Conservation (phyloP, 2,888 invertebrate genomes). For the Stenodema calcarata region DNA sequence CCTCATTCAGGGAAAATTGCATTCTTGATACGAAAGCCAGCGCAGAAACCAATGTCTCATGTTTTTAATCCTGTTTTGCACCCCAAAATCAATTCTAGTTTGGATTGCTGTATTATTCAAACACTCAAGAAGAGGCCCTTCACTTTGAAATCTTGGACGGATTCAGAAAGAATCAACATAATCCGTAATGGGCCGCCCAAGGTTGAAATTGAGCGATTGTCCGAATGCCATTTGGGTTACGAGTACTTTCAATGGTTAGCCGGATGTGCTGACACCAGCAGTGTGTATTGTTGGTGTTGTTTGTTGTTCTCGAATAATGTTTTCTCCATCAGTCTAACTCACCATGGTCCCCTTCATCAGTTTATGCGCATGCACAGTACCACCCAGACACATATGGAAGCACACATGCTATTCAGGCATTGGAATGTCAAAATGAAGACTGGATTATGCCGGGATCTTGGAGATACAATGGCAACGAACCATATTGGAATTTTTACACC, state of each 20-base stretch:
- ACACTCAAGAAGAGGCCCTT: background rate
- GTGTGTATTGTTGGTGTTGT: background rate
- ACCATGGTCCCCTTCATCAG: background rate
- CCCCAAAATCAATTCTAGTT: background rate
- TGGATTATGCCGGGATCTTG: too few species aligned
- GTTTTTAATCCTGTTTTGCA: too few species aligned
- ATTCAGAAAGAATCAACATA: background rate
- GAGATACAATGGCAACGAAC: background rate
- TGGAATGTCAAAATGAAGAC: background rate
- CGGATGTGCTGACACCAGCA: background rate
- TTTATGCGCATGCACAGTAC: background rate
- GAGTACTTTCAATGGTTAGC: background rate
- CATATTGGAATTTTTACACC: too few species aligned
- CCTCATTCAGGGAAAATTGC: too few species aligned
- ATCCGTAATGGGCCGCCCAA: background rate
- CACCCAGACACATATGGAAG: background rate
- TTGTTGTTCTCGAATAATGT: background rate
- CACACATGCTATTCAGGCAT: background rate
- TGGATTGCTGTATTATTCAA: background rate
- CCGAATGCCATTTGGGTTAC: background rate
- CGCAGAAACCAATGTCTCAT: background rate
- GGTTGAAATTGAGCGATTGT: background rate
- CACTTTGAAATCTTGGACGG: background rate
- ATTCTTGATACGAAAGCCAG: background rate
- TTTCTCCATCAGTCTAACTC: background rate